Evolutionary conservation across 2,113 vertebrate species (phyloP).

Genomic region (Panthera tigris): DNA sequence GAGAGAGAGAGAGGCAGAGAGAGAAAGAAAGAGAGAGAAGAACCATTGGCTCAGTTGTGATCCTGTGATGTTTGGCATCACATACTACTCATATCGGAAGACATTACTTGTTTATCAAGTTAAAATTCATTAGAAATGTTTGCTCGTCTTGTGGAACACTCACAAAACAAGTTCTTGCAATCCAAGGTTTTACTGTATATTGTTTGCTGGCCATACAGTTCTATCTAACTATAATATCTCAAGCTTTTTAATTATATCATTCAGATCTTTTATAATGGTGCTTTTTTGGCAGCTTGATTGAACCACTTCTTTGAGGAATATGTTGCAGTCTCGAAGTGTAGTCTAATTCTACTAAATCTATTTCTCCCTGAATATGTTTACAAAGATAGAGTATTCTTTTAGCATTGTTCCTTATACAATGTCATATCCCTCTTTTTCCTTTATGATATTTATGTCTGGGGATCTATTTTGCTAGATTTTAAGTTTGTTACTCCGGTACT

Average conservation of each 20-base stretch:
- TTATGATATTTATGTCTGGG: not conserved
- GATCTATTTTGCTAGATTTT: not conserved
- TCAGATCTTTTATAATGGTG: not conserved
- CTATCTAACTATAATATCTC: not conserved
- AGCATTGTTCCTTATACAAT: not conserved
- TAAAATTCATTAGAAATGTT: too few relatives aligned
- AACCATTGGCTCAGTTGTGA: too few relatives aligned
- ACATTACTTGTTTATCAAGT: too few relatives aligned
- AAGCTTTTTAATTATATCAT: not conserved
- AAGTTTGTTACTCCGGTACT: not conserved
- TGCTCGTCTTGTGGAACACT: too few relatives aligned
- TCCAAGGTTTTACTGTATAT: too few relatives aligned
- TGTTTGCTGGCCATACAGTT: not conserved
- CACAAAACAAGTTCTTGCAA: too few relatives aligned
- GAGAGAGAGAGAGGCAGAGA: too few relatives aligned
- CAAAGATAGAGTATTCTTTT: not conserved
- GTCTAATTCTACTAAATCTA: not conserved
- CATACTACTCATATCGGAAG: too few relatives aligned
- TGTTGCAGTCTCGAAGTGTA: not conserved
- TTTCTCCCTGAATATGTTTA: not conserved
- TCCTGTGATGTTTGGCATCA: too few relatives aligned
- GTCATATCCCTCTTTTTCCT: not conserved
- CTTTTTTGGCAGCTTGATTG: not conserved
- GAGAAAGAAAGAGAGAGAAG: too few relatives aligned
- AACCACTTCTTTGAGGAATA: not conserved